Evolutionary conservation across 2,113 vertebrate genomes (phyloP), one percentile per base, ranked within the genome.

Genomic region (Dipodomys merriami): DNA sequence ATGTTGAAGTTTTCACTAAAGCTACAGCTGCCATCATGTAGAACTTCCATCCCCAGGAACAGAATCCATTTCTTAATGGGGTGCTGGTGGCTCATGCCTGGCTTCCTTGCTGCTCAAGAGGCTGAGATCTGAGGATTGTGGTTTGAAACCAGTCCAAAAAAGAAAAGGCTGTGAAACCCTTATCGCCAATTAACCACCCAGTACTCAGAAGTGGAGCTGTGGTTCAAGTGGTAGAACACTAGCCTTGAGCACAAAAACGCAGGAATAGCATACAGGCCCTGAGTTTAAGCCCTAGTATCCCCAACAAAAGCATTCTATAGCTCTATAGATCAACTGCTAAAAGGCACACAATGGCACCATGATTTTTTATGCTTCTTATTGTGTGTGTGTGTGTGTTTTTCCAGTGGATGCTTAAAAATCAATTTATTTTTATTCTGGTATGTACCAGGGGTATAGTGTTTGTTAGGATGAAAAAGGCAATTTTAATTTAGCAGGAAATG

Each of bases 401-500:
- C 33, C 11, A 86, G 29, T 68, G 62, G 65, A 88, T 94, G 96
- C 81, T 96, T 96, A 96, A 95, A 96, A 94, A 95, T 96, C 96
- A 96, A 94, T 95, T 96, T 95, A 92, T 96, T 96, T 97, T 95
- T 95, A 91, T 95, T 93, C 92, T 92, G 74, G 69, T 88, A 16
- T 93, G 18, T 94, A 77, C 65, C 93, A 92, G 30, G 91, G 67
- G 95, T 91, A 93, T 93, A 86, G 80, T 92, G 33, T 96, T 96
- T 90, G 83, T 96, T 91, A 86, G 86, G 68, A 93, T 89, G 83
- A 86, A 94, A 96, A 96, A 94, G 53, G 80, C 95, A 95, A 92
- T 95, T 96, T 96, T 94, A 96, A 96, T 97, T 95, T 96, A 96
- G 86, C 74, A 65, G 86, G 86, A 93, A 97, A 97, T 95, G 76